phyloP scores from a whole-genome alignment of 2,888 invertebrate genomes.

The Lepidonotus clava region DNA sequence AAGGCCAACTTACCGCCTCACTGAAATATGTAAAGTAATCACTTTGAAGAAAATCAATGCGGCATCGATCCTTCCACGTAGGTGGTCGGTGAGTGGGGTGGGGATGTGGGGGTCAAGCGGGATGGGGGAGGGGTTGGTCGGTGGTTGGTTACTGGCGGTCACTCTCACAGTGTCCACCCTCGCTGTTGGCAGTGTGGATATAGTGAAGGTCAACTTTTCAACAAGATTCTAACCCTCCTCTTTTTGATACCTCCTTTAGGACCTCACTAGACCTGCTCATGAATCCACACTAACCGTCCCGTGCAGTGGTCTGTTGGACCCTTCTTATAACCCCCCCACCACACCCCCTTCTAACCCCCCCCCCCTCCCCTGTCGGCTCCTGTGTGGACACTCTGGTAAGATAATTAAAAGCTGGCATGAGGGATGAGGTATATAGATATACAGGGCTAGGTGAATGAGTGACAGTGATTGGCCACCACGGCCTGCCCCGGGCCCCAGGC shows the following conservation, averaged over 20 bases:
- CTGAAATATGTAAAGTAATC: conserved; percentile 52
- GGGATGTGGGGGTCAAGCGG: background rate
- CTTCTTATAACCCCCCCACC: background rate
- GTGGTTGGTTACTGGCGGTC: background rate
- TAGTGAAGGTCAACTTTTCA: too few species aligned
- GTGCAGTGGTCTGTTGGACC: too few species aligned
- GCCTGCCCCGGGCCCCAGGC: background rate
- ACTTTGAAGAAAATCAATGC: conserved; percentile 43
- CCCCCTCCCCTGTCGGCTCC: background rate
- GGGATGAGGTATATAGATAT: background rate
- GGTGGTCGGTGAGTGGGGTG: background rate
- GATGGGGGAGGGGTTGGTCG: background rate
- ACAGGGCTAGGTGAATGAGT: background rate
- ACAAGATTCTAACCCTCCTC: too few species aligned
- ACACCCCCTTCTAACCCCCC: background rate
- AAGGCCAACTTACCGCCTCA: conserved; percentile 49
- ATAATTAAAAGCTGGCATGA: too few species aligned
- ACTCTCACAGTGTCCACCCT: background rate
- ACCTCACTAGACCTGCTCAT: too few species aligned
- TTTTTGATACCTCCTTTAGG: too few species aligned
- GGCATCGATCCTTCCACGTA: background rate
- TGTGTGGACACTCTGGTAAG: background rate
- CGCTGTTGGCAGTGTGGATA: too few species aligned
- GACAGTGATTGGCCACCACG: background rate
- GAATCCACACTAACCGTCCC: too few species aligned